Conservation (phyloP, 2,113 vertebrate species). For the Menura novaehollandiae region DNA sequence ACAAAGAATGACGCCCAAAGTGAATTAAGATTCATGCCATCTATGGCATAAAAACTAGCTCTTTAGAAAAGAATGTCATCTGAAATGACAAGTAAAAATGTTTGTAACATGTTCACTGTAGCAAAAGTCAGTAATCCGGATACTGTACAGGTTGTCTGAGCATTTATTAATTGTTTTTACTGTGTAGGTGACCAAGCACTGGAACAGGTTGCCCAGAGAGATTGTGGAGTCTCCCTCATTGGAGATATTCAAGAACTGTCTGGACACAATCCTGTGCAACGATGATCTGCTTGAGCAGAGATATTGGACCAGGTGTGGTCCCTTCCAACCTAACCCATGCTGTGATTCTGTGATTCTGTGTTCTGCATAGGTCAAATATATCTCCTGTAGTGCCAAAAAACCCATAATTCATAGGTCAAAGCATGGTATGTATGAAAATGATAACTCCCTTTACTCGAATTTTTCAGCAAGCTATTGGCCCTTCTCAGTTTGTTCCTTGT, state of each 20-base stretch:
- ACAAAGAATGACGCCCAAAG: not conserved
- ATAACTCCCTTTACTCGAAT: not conserved
- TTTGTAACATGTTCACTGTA: not conserved
- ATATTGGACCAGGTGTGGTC: not conserved
- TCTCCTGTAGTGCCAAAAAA: not conserved
- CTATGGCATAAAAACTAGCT: not conserved
- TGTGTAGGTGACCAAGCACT: fast-evolving
- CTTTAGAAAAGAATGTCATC: not conserved
- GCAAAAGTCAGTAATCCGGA: not conserved
- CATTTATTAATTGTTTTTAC: not conserved
- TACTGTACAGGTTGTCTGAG: not conserved
- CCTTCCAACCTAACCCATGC: too few species aligned
- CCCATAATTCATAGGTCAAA: not conserved
- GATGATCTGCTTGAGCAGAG: not conserved
- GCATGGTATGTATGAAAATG: not conserved
- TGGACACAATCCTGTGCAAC: not conserved
- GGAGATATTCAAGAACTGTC: not conserved
- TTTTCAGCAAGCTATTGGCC: not conserved
- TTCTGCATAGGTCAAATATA: not conserved
- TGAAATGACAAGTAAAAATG: not conserved
- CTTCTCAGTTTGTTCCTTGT: not conserved
- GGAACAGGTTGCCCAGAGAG: not conserved
- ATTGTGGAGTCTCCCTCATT: not conserved
- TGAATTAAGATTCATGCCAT: not conserved
- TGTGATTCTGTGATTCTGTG: not conserved